Evolutionary conservation across 2,888 invertebrate species (phyloP).

Genomic region (Criorhina ranunculi): DNA sequence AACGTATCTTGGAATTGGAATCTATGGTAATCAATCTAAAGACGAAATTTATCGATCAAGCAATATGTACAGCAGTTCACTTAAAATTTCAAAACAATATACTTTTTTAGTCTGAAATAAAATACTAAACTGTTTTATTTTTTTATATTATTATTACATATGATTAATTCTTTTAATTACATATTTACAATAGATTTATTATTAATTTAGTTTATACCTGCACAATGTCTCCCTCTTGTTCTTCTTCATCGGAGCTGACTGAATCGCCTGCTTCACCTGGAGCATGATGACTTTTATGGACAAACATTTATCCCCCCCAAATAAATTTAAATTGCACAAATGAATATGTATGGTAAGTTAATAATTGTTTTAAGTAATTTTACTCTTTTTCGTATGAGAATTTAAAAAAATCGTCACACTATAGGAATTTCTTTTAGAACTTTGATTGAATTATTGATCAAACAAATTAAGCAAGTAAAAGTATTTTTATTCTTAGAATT

Average conservation of each 20-base stretch:
- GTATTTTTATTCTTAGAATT: conserved; percentile 17
- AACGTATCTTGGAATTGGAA: not conserved
- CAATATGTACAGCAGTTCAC: conserved; percentile 7
- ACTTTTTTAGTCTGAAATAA: conserved; percentile 16
- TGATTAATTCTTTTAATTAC: not conserved
- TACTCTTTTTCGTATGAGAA: conserved; percentile 50
- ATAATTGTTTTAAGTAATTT: conserved; percentile 25
- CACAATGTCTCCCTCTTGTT: conserved; percentile 85
- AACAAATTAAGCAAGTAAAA: conserved; percentile 50
- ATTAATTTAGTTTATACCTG: conserved; percentile 80
- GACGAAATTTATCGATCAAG: conserved; percentile 34
- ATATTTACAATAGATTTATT: conserved; percentile 6
- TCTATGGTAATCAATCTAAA: conserved; percentile 6
- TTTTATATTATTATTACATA: not conserved
- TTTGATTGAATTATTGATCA: conserved; percentile 64
- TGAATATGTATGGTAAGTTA: too few species aligned
- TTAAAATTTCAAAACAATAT: too few species aligned
- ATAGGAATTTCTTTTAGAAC: conserved; percentile 54
- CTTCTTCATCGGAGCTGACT: conserved; percentile 87
- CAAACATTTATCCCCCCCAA: conserved; percentile 85
- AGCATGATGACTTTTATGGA: conserved; percentile 85
- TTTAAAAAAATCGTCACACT: conserved; percentile 53
- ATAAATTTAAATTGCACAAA: conserved; percentile 59
- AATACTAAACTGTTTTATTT: not conserved
- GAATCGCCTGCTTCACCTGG: conserved; percentile 85